Evolutionary conservation across 2,888 invertebrate genomes (phyloP).

Genomic region (Agrotis puta): DNA sequence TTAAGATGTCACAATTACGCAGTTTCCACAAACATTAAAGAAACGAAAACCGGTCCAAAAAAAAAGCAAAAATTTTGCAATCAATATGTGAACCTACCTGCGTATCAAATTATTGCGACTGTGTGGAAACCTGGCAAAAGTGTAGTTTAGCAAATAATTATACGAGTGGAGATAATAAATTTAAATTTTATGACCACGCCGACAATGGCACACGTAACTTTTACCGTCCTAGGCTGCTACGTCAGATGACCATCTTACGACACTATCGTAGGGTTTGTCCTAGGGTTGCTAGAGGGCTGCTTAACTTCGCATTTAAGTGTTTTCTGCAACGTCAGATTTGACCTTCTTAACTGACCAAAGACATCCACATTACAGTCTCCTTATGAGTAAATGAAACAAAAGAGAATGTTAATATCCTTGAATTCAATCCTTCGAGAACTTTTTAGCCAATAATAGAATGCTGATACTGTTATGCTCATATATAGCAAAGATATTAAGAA

Average conservation of each 20-base stretch:
- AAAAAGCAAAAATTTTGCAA: slow-evolving; percentile 54
- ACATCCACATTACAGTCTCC: not conserved
- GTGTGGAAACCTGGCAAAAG: slow-evolving; percentile 57
- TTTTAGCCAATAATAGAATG: slow-evolving; percentile 40
- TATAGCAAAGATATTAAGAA: not conserved
- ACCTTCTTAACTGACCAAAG: no score
- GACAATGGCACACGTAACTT: slow-evolving; percentile 62
- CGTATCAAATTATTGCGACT: slow-evolving; percentile 46
- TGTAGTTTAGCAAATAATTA: slow-evolving; percentile 64
- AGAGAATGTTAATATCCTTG: slow-evolving; percentile 45
- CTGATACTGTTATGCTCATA: slow-evolving; percentile 8
- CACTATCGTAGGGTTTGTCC: slow-evolving; percentile 35
- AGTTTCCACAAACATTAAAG: slow-evolving; percentile 45
- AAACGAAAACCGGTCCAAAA: slow-evolving; percentile 36
- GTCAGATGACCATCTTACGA: slow-evolving; percentile 46
- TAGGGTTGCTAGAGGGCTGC: slow-evolving; percentile 20
- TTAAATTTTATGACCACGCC: slow-evolving; percentile 53
- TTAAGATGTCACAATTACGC: slow-evolving; percentile 31
- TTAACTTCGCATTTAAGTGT: no score
- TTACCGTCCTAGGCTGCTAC: slow-evolving; percentile 48
- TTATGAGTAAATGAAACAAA: slow-evolving; percentile 15
- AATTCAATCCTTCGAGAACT: slow-evolving; percentile 34
- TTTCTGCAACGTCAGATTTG: no score
- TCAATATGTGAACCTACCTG: slow-evolving; percentile 29
- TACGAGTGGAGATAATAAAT: slow-evolving; percentile 60